Conservation (phyloP, 2,797 vertebrate genomes). For the Gambusia yucatana region DNA sequence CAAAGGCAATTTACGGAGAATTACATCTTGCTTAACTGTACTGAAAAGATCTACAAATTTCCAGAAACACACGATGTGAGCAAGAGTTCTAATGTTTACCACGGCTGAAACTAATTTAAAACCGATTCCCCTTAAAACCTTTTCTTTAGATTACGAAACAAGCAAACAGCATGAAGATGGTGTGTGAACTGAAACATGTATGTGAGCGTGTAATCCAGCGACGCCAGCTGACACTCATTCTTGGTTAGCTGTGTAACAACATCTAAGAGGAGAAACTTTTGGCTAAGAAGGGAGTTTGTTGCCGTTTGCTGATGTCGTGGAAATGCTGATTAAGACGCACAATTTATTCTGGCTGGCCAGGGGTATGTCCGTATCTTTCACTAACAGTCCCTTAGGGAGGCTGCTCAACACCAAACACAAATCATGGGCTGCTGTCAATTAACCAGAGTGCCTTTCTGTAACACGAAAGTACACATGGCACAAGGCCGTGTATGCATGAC, state of each 20-base stretch:
- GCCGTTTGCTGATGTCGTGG: conserved; percentile 46
- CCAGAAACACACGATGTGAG: conserved; percentile 32
- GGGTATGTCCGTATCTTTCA: conserved; percentile 36
- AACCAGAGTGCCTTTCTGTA: conserved; percentile 69
- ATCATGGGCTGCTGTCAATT: conserved; percentile 69
- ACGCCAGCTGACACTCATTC: conserved; percentile 30
- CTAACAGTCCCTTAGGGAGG: conserved; percentile 50
- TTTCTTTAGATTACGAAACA: conserved; percentile 30
- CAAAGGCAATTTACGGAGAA: conserved; percentile 32
- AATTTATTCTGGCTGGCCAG: conserved; percentile 36
- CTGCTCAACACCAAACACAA: conserved; percentile 61
- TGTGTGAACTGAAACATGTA: conserved; percentile 6
- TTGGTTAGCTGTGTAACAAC: conserved; percentile 23
- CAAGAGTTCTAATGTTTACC: conserved; percentile 34
- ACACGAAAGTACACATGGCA: conserved; percentile 23
- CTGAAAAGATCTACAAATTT: conserved; percentile 39
- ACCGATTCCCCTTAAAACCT: conserved; percentile 28
- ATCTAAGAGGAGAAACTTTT: conserved; percentile 21
- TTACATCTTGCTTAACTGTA: conserved; percentile 27
- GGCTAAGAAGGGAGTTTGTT: conserved; percentile 21
- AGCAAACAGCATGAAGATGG: conserved; percentile 30
- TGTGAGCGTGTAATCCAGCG: conserved; percentile 18
- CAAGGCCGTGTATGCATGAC: conserved; percentile 1
- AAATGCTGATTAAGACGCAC: conserved; percentile 53
- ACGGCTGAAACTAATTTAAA: conserved; percentile 30